Evolutionary conservation across 1,140 invertebrate species (phyloP), one percentile per base, ranked within the genome.

Genomic region (Tetranychus urticae): DNA sequence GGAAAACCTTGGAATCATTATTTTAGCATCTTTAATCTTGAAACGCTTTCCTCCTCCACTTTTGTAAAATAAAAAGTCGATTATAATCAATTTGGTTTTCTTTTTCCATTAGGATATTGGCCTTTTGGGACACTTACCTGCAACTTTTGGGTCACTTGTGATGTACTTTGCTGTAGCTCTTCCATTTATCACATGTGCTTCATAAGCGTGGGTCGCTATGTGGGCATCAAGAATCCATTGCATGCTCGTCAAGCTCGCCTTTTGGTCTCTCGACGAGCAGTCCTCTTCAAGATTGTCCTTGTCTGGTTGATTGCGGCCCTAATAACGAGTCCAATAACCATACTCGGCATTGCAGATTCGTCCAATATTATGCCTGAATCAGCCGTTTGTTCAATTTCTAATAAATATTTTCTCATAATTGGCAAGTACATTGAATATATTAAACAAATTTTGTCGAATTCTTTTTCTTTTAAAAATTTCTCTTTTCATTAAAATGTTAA

Each of bases 181-280:
- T 88, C 85, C 67, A 96, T 96, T 69, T 84, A 92, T 80, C 91
- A 96, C 78, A 93, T 96, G 88, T 91, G 88, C 70, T 90, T 88
- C 74, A 94, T 96, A 70, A 88, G 85, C 46, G 77, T 96, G 64
- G 88, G 88, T 63, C 61, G 90, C 67, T 96, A 91, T 72, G 72
- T 92, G 62, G 88, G 88, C 50, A 92, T 96, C 62, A 77, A 86
- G 42, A 87, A 88, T 72, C 90, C 90, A 1, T 72, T 96, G 64
- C 84, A 82, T 66, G 86, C 83, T 12, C 74, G 86, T 35, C 66
- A 70, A 58, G 31, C 82, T 82, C 68, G 79, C 78, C 58, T 70
- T 69, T 62, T 82, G 80, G 56, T 59, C 31, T 86, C 84, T 2
- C 84, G 84, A 67, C 77, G 82, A 48, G 75, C 85, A 62, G 83